phyloP scores from a whole-genome alignment of 1,140 invertebrate species.

The Cydia amplana region DNA sequence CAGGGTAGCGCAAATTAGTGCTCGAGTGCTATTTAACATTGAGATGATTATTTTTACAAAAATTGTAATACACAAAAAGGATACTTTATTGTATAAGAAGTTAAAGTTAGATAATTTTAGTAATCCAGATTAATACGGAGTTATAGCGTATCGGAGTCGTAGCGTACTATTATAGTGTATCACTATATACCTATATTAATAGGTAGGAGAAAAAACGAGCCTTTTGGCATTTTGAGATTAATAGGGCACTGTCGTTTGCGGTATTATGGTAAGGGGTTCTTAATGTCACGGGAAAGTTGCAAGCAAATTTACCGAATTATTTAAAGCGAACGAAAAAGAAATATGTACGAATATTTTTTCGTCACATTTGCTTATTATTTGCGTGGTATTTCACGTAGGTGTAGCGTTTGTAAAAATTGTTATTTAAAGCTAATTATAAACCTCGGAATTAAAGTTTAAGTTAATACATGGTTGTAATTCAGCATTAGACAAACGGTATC shows the following conservation, averaged over 20 bases:
- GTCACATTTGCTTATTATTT: background rate
- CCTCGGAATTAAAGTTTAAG: background rate
- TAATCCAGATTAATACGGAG: background rate
- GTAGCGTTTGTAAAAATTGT: too few relatives aligned
- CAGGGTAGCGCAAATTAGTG: background rate
- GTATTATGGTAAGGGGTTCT: conserved; percentile 15
- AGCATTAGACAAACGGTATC: conserved; percentile 56
- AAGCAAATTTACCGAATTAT: background rate
- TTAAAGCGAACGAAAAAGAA: background rate
- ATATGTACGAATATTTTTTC: background rate
- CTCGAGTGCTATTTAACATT: background rate
- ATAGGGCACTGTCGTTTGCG: background rate
- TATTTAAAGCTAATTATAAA: background rate
- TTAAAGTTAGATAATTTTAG: background rate
- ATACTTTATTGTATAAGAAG: too few relatives aligned
- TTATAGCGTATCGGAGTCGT: too few relatives aligned
- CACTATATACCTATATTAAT: too few relatives aligned
- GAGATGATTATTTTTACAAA: background rate
- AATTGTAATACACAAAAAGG: background rate
- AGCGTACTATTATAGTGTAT: too few relatives aligned
- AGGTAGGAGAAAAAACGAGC: conserved; percentile 16
- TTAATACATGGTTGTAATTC: conserved; percentile 41
- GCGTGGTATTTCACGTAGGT: too few relatives aligned
- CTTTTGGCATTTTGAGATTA: conserved; percentile 9
- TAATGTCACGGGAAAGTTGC: conserved; percentile 1